Conservation (phyloP, 2,888 invertebrate species). For the Sialis fuliginosa region DNA sequence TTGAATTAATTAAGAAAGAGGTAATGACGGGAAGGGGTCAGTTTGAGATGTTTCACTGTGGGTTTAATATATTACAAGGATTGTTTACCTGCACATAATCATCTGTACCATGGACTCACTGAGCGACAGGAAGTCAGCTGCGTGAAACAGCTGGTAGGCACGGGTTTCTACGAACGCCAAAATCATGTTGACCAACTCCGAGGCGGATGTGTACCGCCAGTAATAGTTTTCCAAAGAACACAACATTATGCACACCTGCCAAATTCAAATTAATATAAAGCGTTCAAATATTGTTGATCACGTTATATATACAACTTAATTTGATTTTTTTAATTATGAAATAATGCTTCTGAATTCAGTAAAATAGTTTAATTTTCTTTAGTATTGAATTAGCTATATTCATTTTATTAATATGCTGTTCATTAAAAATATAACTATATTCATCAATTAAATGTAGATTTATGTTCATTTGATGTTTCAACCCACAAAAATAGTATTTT, state of each 20-base stretch:
- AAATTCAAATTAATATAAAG: constrained; percentile 4
- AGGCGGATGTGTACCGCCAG: constrained; percentile 88
- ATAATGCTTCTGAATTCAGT: no score
- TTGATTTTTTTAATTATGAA: no score
- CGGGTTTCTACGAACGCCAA: constrained; percentile 77
- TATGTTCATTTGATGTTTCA: no score
- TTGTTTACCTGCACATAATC: constrained; percentile 54
- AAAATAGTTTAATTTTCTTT: background rate
- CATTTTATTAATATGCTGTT: background rate
- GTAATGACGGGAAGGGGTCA: no score
- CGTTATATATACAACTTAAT: no score
- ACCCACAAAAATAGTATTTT: no score
- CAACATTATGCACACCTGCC: constrained; percentile 75
- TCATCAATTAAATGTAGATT: no score
- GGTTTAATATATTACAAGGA: no score
- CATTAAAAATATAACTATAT: no score
- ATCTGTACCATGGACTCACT: constrained; percentile 91
- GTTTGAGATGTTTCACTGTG: no score
- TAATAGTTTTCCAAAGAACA: constrained; percentile 86
- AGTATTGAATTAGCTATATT: background rate
- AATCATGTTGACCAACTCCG: constrained; percentile 88
- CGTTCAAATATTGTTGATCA: no score
- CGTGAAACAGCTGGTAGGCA: constrained; percentile 70
- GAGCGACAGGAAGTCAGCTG: constrained; percentile 65
- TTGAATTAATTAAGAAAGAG: no score